Conservation (phyloP, 2,888 invertebrate species). For the Habrosyne pyritoides region DNA sequence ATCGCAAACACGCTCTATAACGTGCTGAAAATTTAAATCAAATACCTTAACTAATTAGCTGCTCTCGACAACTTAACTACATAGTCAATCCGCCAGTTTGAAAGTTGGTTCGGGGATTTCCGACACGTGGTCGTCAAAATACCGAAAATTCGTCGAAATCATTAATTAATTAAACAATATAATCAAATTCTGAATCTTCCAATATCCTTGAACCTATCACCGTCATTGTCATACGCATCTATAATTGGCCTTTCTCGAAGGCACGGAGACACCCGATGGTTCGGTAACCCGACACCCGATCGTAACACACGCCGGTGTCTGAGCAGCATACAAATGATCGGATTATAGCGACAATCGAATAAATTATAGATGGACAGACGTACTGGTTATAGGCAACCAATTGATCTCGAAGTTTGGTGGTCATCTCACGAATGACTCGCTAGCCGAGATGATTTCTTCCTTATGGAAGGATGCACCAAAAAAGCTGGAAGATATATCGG, state of each 20-base stretch:
- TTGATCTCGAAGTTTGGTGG: not conserved
- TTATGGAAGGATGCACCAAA: too few species aligned
- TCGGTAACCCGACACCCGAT: conserved; percentile 30
- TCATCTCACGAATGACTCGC: not conserved
- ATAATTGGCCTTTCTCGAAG: conserved; percentile 13
- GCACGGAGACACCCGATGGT: not conserved
- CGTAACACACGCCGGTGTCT: conserved; percentile 17
- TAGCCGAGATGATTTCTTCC: not conserved
- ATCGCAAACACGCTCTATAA: too few species aligned
- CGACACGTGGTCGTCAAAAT: too few species aligned
- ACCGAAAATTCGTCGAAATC: too few species aligned
- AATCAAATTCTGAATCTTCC: not conserved
- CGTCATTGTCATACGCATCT: conserved; percentile 6
- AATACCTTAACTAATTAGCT: too few species aligned
- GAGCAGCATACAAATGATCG: conserved; percentile 39
- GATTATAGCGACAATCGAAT: conserved; percentile 36
- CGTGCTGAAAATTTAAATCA: too few species aligned
- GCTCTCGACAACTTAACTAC: too few species aligned
- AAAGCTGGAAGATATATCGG: too few species aligned
- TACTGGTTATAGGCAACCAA: not conserved
- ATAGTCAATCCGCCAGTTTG: too few species aligned
- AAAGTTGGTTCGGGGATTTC: too few species aligned
- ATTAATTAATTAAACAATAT: not conserved
- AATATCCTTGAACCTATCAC: conserved; percentile 5
- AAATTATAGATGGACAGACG: conserved; percentile 29